A percentile compares a stretch with the other conserved stretches of the same genome.
Evolutionary conservation across 2,797 vertebrate species (phyloP).

Genomic region (Chanos chanos): DNA sequence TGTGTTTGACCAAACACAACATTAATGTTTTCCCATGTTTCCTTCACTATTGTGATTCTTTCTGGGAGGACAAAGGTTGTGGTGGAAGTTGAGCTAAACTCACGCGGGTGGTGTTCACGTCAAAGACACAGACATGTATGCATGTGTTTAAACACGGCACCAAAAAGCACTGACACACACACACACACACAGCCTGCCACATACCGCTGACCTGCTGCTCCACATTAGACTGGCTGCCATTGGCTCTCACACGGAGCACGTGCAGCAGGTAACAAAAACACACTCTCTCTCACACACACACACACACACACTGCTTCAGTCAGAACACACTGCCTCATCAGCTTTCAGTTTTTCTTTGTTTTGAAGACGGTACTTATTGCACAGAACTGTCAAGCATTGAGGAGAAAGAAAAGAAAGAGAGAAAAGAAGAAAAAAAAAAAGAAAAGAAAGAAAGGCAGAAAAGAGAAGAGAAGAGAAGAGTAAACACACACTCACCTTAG

Average conservation of each 20-base stretch:
- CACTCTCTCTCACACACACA: conserved; percentile 4
- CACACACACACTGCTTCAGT: conserved; percentile 15
- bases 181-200: conserved; percentile 20
- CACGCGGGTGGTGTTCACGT: no score
- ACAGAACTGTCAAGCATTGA: no score
- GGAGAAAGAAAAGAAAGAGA: no score
- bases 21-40: no score
- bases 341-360: conserved; percentile 12
- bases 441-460: background rate
- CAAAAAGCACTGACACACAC: conserved; percentile 16
- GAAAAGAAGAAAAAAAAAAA: background rate
- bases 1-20: no score
- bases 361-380: background rate
- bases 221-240: conserved; percentile 35
- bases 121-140: conserved; percentile 10
- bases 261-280: conserved; percentile 33
- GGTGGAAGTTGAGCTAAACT: no score
- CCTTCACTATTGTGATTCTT: no score
- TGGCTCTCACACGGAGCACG: conserved; percentile 43
- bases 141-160: conserved; percentile 14
- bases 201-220: conserved; percentile 38
- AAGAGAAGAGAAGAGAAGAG: background rate
- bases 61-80: no score
- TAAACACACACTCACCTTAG: conserved; percentile 81
- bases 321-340: no score